Evolutionary conservation across 1,140 invertebrate species (phyloP).

Genomic region (Atopsyche davidsoni): DNA sequence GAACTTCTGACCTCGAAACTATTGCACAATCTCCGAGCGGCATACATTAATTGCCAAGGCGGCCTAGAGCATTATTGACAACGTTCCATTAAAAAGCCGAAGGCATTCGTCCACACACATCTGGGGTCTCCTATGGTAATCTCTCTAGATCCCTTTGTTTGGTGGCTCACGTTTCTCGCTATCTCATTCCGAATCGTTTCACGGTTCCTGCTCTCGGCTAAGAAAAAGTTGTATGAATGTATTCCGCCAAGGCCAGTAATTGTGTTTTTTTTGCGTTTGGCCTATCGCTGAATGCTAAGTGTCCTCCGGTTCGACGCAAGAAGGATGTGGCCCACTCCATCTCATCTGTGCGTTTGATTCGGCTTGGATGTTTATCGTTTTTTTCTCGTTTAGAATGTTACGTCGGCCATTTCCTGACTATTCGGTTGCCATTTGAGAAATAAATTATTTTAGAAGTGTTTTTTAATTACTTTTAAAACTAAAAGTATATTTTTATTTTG

Average conservation of each 20-base stretch:
- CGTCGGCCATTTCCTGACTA: too few species aligned
- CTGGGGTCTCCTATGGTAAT: background rate
- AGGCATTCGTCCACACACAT: too few species aligned
- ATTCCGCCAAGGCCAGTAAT: conserved; percentile 25
- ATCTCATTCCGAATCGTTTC: conserved; percentile 19
- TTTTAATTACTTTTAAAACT: too few species aligned
- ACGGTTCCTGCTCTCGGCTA: conserved; percentile 23
- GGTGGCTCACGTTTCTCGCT: conserved; percentile 16
- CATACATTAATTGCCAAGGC: background rate
- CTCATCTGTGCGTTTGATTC: too few species aligned
- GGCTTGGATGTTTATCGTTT: too few species aligned
- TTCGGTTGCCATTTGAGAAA: too few species aligned
- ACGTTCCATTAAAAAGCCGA: too few species aligned
- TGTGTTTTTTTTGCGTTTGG: conserved; percentile 19
- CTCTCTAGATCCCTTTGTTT: background rate
- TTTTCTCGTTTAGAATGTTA: too few species aligned
- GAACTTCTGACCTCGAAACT: conserved; percentile 6
- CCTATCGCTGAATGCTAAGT: conserved; percentile 14
- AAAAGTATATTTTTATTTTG: too few species aligned
- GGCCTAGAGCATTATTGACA: too few species aligned
- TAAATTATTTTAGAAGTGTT: too few species aligned
- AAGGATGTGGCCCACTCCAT: conserved; percentile 13
- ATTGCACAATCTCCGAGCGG: background rate
- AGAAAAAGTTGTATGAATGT: conserved; percentile 23
- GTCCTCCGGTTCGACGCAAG: conserved; percentile 10